Evolutionary conservation across 2,797 vertebrate genomes (phyloP).

Genomic region (Pangasius macronema): DNA sequence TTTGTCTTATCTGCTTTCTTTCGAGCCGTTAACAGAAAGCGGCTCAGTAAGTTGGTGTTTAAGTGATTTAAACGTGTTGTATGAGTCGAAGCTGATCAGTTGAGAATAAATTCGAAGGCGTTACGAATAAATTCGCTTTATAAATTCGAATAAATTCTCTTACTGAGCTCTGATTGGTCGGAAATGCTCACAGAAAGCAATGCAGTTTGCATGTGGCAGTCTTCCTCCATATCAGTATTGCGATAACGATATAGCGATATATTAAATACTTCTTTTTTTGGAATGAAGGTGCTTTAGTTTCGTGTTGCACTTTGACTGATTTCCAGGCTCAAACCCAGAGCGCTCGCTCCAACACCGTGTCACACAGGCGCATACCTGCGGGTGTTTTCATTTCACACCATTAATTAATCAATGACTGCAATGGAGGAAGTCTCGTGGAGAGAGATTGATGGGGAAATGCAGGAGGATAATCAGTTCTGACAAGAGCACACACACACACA

Average conservation of each 20-base stretch:
- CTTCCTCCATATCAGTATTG: no score
- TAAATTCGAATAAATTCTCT: background rate
- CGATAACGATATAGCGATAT: no score
- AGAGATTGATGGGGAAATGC: conserved; percentile 31
- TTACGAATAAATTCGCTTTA: background rate
- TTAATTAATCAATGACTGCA: conserved; percentile 60
- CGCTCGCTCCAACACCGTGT: conserved; percentile 48
- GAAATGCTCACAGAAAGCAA: background rate
- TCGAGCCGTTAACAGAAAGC: background rate
- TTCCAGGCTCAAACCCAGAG: background rate
- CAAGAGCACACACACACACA: background rate
- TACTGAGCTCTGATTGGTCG: conserved; percentile 16
- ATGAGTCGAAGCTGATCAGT: background rate
- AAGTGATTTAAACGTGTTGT: background rate
- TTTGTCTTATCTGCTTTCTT: background rate
- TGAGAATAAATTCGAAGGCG: background rate
- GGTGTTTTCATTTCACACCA: conserved; percentile 55
- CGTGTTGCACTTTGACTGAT: background rate
- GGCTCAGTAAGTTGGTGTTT: no score
- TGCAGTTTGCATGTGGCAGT: background rate
- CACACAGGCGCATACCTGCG: conserved; percentile 48
- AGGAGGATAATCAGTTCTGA: conserved; percentile 18
- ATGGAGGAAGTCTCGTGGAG: conserved; percentile 45
- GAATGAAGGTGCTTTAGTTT: background rate
- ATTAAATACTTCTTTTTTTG: background rate